A percentile compares a stretch with the other conserved stretches of the same genome.
Evolutionary conservation across 2,888 invertebrate genomes (phyloP).

Genomic region (Leptopilina drosophilae): DNA sequence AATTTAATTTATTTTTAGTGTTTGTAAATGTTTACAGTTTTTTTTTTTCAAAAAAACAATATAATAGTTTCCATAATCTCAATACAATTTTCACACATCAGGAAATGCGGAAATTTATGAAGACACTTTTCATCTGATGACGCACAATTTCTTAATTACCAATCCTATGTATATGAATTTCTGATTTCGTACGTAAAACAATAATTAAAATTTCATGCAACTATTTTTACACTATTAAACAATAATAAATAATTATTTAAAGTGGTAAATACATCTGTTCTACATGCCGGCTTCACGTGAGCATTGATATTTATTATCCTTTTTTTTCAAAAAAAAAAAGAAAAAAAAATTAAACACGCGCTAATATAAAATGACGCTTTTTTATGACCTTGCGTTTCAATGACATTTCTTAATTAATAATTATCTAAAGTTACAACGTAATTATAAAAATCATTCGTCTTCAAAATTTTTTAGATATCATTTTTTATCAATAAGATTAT

Average conservation of each 20-base stretch:
- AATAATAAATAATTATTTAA: conserved; percentile 8
- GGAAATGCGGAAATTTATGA: conserved; percentile 14
- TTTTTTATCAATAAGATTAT: not conserved
- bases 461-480: not conserved
- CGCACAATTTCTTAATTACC: not conserved
- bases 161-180: not conserved
- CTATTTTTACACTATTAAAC: conserved; percentile 3
- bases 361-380: not conserved
- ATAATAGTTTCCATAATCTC: not conserved
- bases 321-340: not conserved
- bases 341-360: not conserved
- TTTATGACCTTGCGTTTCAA: not conserved
- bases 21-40: not conserved
- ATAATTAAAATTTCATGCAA: not conserved
- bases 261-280: not conserved
- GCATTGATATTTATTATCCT: conserved; percentile 1
- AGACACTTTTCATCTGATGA: not conserved
- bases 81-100: not conserved
- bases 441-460: not conserved
- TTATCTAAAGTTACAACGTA: not conserved
- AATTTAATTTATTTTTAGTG: no score
- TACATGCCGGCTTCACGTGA: not conserved
- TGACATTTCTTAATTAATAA: not conserved
- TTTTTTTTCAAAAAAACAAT: not conserved
- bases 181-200: conserved; percentile 2